Percentiles rank a stretch among this genome's conserved stretches.
Conservation (phyloP, 1,140 invertebrate genomes). For the Drosophila melanogaster region Release_6_plus_ISO1_MT NC_004354.4:6339001-6339500, state of each 20-base stretch:
- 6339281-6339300: not conserved
- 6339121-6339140: not conserved
- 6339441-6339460: not conserved
- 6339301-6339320: not conserved
- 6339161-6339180: not conserved
- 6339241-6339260: not conserved
- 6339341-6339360: not conserved
- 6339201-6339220: not conserved
- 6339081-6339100: not conserved
- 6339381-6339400: not conserved
- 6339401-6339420: not conserved
- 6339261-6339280: not conserved
- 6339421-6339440: constrained; percentile 4
- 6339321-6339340: not conserved
- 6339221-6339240: not conserved
- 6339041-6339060: constrained; percentile 7
- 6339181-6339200: not conserved
- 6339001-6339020: constrained; percentile 70
- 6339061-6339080: not conserved
- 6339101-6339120: not conserved
- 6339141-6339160: not conserved
- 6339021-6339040: constrained; percentile 7
- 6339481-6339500: not conserved
- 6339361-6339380: not conserved
- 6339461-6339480: not conserved